A percentile compares a stretch with the other conserved stretches of the same genome.
Evolutionary conservation across 2,888 invertebrate genomes (phyloP).

Genomic region (Furcula furcula): DNA sequence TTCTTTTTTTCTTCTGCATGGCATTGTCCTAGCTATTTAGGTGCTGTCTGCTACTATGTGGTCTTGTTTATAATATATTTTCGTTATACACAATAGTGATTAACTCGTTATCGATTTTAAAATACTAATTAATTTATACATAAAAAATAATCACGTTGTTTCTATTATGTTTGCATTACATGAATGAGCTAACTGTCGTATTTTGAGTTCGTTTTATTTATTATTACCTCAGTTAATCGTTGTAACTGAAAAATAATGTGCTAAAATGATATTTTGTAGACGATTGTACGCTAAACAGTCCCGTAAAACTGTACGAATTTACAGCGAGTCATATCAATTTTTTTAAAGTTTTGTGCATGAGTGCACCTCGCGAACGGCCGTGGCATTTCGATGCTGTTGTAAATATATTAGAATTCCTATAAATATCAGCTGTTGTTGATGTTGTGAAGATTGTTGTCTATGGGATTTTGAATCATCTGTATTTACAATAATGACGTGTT

Average conservation of each 20-base stretch:
- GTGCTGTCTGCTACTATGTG: background rate
- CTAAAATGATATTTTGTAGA: conserved; percentile 13
- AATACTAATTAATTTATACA: background rate
- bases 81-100: background rate
- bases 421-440: conserved; percentile 25
- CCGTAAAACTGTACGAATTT: conserved; percentile 55
- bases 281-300: conserved; percentile 27
- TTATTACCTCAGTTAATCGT: too few species aligned
- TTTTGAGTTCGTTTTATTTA: too few species aligned
- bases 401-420: background rate
- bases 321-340: conserved; percentile 61
- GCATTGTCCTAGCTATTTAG: background rate
- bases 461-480: conserved; percentile 38
- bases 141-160: too few species aligned
- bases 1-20: background rate
- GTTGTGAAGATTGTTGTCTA: conserved; percentile 54
- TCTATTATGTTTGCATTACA: too few species aligned
- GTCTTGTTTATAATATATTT: background rate
- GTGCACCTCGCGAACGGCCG: background rate
- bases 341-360: conserved; percentile 56
- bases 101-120: too few species aligned
- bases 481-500: too few species aligned
- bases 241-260: background rate
- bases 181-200: too few species aligned
- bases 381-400: background rate